phyloP scores from a whole-genome alignment of 2,888 invertebrate species.

The Empis livida region DNA sequence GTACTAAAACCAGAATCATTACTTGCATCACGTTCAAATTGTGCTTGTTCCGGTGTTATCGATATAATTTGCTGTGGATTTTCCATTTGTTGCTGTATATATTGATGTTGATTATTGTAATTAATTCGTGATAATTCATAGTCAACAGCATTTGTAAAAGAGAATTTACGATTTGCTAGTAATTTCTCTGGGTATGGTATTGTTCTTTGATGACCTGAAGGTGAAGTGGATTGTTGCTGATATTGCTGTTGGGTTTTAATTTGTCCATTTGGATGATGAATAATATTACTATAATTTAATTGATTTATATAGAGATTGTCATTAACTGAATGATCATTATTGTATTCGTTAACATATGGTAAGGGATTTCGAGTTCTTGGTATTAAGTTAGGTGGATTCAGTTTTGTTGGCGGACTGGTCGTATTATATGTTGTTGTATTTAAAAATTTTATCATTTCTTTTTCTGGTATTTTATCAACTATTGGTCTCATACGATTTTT shows the following conservation, averaged over 20 bases:
- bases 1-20: conserved; percentile 81
- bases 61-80: conserved; percentile 13
- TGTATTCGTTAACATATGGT: conserved; percentile 1
- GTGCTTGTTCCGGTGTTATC: conserved; percentile 19
- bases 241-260: too few species aligned
- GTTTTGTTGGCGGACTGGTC: background rate
- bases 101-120: conserved; percentile 8
- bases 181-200: conserved; percentile 11
- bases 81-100: conserved; percentile 11
- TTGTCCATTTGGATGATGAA: too few species aligned
- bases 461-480: conserved; percentile 11
- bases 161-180: conserved; percentile 12
- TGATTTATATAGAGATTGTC: too few species aligned
- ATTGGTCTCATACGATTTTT: conserved; percentile 20
- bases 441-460: conserved; percentile 10
- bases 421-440: conserved; percentile 2
- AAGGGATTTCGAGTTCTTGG: conserved; percentile 13
- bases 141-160: conserved; percentile 5
- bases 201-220: too few species aligned
- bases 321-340: too few species aligned
- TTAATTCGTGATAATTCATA: conserved; percentile 8
- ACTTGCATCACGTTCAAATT: conserved; percentile 51
- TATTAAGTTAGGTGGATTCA: background rate
- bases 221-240: too few species aligned
- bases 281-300: too few species aligned